Conservation (phyloP, 2,888 invertebrate genomes). For the Myopa tessellatipennis region DNA sequence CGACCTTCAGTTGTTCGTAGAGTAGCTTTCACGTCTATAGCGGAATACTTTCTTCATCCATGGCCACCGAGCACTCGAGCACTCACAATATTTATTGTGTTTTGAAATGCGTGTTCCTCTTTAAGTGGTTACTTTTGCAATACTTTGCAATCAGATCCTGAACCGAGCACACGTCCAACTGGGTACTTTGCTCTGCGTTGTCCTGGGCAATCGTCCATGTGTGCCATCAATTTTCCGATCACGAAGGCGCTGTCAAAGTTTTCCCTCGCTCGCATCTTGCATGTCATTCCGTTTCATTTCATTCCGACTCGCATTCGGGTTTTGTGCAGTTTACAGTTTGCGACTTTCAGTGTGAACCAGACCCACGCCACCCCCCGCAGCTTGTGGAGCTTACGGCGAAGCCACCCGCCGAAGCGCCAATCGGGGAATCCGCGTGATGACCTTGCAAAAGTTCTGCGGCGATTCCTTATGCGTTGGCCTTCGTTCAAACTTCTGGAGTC, state of each 20-base stretch:
- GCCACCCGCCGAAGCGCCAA: not conserved
- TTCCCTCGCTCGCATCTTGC: slow-evolving; percentile 34
- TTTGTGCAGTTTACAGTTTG: not conserved
- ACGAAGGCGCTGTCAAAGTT: slow-evolving; percentile 48
- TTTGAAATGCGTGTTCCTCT: not conserved
- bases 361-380: not conserved
- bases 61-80: too few relatives aligned
- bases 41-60: too few relatives aligned
- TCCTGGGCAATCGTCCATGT: slow-evolving; percentile 12
- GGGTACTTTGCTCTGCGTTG: not conserved
- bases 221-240: slow-evolving; percentile 47
- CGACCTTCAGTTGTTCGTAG: too few relatives aligned
- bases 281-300: slow-evolving; percentile 16
- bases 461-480: not conserved
- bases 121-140: not conserved
- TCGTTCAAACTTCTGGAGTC: not conserved
- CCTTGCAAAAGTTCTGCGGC: not conserved
- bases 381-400: not conserved
- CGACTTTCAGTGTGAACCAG: not conserved
- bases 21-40: too few relatives aligned
- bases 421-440: slow-evolving; percentile 23
- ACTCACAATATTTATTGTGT: too few relatives aligned
- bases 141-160: not conserved
- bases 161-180: not conserved
- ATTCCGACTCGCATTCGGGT: not conserved